These are phyloP conservation scores for Diarsia brunnea DNA, from an alignment of 2,888 invertebrate genomes.

Conservation along the genomic window DNA sequence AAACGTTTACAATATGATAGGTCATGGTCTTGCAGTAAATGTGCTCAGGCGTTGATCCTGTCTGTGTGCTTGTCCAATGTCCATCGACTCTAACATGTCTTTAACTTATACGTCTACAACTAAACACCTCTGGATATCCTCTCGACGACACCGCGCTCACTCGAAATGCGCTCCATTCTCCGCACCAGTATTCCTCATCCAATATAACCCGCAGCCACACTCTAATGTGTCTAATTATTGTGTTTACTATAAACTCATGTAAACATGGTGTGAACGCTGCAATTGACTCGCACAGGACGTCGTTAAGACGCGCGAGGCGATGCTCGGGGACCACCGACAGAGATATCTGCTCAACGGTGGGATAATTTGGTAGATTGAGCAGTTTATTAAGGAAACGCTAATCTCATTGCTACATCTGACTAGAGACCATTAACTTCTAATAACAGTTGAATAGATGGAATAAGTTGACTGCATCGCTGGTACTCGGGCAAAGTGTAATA, in stretches of 20 bases:
- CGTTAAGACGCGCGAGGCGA: conserved; percentile 63
- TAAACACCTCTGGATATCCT: too few species aligned
- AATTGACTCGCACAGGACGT: conserved; percentile 76
- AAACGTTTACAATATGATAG: neutral
- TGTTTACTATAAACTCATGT: conserved; percentile 69
- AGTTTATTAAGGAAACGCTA: conserved; percentile 14
- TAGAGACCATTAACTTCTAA: neutral
- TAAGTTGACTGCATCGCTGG: too few species aligned
- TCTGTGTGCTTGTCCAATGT: too few species aligned
- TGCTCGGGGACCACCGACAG: conserved; percentile 54
- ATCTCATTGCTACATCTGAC: neutral
- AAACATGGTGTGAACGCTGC: conserved; percentile 69
- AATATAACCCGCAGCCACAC: conserved; percentile 59
- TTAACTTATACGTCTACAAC: neutral
- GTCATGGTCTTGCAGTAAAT: neutral
- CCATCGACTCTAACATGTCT: too few species aligned
- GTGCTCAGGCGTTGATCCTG: too few species aligned
- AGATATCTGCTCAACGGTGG: conserved; percentile 2
- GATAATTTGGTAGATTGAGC: conserved; percentile 10
- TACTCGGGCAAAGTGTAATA: too few species aligned
- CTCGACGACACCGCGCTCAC: neutral
- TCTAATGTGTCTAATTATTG: conserved; percentile 69
- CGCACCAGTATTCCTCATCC: conserved; percentile 34
- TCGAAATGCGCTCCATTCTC: neutral
- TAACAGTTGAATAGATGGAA: too few species aligned